Evolutionary conservation across 2,888 invertebrate genomes (phyloP), one percentile per base, ranked within the genome.

Genomic region (Volucella zonaria): DNA sequence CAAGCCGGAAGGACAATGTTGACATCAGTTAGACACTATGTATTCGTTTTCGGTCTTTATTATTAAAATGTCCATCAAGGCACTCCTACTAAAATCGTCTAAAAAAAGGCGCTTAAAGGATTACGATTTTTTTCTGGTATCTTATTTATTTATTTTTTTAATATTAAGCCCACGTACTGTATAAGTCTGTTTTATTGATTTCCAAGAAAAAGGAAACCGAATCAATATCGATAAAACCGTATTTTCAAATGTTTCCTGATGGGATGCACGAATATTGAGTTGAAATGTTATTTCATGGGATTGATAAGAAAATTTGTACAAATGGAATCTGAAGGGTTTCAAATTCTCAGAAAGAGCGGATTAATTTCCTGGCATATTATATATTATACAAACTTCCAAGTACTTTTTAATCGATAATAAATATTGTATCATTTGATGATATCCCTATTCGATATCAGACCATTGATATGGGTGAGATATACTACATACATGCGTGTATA

Each of bases 31-130:
- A 58, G 38, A 12, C 47, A 12, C 18, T 14, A 23, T 49, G 45
- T 38, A 23, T 15, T 10, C 23, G 14, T 31, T 31, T 31, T 1
- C 23, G 58, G 70, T 47, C 18, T 71, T 23, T 40, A 51, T 71
- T 71, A 59, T 59, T 71, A 49, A 42, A 49, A 14, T 58, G 58
- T 49, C 49, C 31, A 66, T 66, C 75, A 58, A 58, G 58, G 56
- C 15, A 9, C 3, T n/a, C n/a, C 15, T 23, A 31, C 31, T 0
- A 4, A 6, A 6, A 31, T 47, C 12, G 11, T 38, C 31, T 8
- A 15, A 8, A 47, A 15, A 38, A 49, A 56, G 56, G 8, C 31
- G 6, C 49, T 51, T 43, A 56, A 74, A 74, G 74, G 64, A 74
- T 66, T 66, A 66, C 56, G 47, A 31, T 31, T 40, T 54, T 18